Evolutionary conservation across 2,113 vertebrate genomes (phyloP), one percentile per base, ranked within the genome.

Genomic region (Oreocharis arfaki): DNA sequence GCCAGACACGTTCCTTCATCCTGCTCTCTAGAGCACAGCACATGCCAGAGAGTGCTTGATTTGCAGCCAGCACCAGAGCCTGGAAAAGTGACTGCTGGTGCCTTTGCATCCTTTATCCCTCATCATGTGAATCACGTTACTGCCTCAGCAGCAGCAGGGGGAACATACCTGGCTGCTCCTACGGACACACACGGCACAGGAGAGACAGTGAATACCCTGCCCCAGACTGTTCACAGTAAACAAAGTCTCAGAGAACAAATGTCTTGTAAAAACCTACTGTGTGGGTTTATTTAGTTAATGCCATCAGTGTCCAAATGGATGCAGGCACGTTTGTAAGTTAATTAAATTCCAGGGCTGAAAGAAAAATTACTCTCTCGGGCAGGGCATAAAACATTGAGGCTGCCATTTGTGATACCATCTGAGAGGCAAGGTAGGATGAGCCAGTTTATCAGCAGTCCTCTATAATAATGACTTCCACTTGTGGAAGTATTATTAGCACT

Each of bases 371-470:
- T 81, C 80, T 90, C 57, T 82, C 14, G 0, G 5, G 67, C 13
- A 44, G 87, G 61, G 60, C 17, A 57, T 11, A 85, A 85, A 75
- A 39, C 7, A 11, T 26, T 13, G 68, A 84, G 80, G 76, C 67
- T 88, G 33, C 77, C 42, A 21, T 35, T 73, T 10, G 33, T n/a
- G 76, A 91, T 83, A 90, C 13, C 39, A 90, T 65, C 83, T 52
- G 76, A 82, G 63, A 87, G 74, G 71, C 49, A 61, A 90, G 71
- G 87, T 87, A 79, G 85, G 73, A 83, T 3, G 28, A 93, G 79
- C 65, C 63, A 92, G 71, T 75, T 84, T 93, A 94, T 96, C 94
- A 89, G 89, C 92, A 89, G 82, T 76, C 57, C 84, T 91, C 50
- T 50, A 0, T 55, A 94, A 95, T 91, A 84, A 94, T 13, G 33